Conservation (phyloP, 1,140 invertebrate species). For the Hypsibius dujardini region DNA sequence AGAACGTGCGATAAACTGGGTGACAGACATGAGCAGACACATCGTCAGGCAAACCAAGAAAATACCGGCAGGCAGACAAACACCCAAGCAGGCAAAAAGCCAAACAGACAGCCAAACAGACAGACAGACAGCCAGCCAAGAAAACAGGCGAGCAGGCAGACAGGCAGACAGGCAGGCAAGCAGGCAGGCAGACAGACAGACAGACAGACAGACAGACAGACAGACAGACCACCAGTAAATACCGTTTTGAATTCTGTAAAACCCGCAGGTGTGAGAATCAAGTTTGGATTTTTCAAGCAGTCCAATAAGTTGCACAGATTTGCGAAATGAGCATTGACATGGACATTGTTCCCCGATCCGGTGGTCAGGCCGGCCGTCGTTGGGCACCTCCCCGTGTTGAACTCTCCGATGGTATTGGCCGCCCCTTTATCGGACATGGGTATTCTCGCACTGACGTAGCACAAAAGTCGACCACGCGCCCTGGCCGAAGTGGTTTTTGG, state of each 20-base stretch:
- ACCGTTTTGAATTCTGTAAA: background rate
- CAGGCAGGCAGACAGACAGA: no score
- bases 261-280: background rate
- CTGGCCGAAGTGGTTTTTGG: constrained; percentile 10
- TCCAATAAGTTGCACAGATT: constrained; percentile 10
- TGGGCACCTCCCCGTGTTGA: background rate
- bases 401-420: background rate
- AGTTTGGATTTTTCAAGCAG: background rate
- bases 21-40: background rate
- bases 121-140: no score
- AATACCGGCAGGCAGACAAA: no score
- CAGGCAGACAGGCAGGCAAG: no score
- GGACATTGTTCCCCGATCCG: background rate
- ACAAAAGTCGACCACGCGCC: background rate
- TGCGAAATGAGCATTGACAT: background rate
- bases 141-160: no score
- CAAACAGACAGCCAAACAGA: no score
- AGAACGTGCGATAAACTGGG: background rate
- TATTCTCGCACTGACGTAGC: constrained; percentile 2
- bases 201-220: no score
- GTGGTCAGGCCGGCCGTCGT: background rate
- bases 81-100: no score
- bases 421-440: constrained; percentile 15
- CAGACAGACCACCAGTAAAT: background rate
- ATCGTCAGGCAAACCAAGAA: no score